A percentile compares a stretch with the other conserved stretches of the same genome.
These are phyloP conservation scores for Crotalus viridis DNA, from an alignment of 2,113 vertebrate species.

Conservation along the genomic window DNA sequence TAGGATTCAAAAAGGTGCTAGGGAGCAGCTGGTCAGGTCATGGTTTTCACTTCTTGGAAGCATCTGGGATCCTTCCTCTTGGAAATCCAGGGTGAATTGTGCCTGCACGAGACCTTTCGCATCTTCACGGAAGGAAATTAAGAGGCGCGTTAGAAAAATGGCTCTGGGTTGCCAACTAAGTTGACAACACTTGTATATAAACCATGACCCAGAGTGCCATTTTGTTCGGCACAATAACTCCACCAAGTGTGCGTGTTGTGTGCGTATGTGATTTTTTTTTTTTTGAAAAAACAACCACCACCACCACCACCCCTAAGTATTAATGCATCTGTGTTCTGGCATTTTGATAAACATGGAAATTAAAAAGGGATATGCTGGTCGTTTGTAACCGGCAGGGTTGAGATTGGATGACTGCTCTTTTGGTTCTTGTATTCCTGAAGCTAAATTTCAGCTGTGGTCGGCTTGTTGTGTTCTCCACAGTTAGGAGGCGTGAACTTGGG, in stretches of 20 bases:
- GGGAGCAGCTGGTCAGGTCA: slow-evolving; percentile 35
- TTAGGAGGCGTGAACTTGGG: slow-evolving; percentile 47
- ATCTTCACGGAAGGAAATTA: slow-evolving; percentile 28
- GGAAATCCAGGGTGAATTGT: slow-evolving; percentile 32
- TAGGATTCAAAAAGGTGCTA: slow-evolving; percentile 54
- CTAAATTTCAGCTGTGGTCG: slow-evolving; percentile 53
- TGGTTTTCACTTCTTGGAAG: slow-evolving; percentile 49
- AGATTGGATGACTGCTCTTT: slow-evolving; percentile 44
- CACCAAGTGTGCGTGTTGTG: slow-evolving; percentile 42
- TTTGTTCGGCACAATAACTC: slow-evolving; percentile 45
- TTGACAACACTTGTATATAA: slow-evolving; percentile 39
- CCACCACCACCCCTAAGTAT: neutral
- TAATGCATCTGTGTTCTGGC: slow-evolving; percentile 52
- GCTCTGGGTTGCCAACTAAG: slow-evolving; percentile 48
- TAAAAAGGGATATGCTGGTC: slow-evolving; percentile 46
- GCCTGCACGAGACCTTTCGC: slow-evolving; percentile 27
- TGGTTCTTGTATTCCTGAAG: slow-evolving; percentile 65
- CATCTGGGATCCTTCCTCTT: slow-evolving; percentile 39
- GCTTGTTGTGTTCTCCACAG: slow-evolving; percentile 66
- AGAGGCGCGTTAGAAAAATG: slow-evolving; percentile 35
- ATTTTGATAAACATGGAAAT: slow-evolving; percentile 65
- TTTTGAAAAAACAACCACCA: too few species aligned
- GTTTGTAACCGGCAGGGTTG: neutral
- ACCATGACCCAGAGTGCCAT: accelerated
- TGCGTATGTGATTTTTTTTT: slow-evolving; percentile 54